A percentile compares a stretch with the other conserved stretches of the same genome.
phyloP scores from a whole-genome alignment of 2,797 vertebrate genomes.

The Crypturellus tataupa region DNA sequence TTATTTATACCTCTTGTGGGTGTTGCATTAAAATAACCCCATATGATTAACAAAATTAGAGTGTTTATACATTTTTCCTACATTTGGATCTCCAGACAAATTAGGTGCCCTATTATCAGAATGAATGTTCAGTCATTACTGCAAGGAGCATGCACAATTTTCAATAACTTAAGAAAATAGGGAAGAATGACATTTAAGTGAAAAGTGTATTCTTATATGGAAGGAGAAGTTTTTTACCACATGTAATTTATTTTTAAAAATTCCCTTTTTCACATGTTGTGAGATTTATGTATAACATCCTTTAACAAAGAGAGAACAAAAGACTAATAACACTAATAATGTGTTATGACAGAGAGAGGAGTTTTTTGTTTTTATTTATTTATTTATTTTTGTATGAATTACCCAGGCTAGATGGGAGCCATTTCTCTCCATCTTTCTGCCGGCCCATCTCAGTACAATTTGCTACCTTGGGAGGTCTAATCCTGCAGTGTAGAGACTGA shows the following conservation, averaged over 20 bases:
- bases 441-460: background rate
- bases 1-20: background rate
- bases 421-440: background rate
- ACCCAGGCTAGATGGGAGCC: background rate
- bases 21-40: background rate
- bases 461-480: background rate
- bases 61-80: background rate
- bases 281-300: background rate
- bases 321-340: background rate
- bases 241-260: background rate
- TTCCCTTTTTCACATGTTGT: background rate
- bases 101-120: background rate
- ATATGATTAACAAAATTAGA: background rate
- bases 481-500: background rate
- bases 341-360: background rate
- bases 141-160: background rate
- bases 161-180: background rate
- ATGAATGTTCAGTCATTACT: background rate
- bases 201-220: background rate
- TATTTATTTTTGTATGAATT: background rate
- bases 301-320: background rate
- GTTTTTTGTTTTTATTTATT: no score
- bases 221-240: background rate
- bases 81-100: background rate
- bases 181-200: background rate